Base-by-base conservation (phyloP, 2,888 invertebrate species). In the Drosophila emarginata region DNA sequence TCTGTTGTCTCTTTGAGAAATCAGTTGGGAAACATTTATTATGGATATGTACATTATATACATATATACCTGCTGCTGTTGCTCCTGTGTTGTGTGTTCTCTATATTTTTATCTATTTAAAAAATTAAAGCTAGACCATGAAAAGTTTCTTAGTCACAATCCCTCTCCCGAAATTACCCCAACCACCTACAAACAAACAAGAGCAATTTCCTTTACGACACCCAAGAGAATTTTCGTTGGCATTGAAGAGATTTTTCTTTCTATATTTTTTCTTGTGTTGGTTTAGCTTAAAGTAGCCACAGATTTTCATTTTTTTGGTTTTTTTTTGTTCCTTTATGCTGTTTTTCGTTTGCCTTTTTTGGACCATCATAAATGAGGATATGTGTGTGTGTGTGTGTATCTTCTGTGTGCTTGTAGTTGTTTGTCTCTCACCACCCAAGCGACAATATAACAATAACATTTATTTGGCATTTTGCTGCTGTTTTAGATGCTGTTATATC, bases 401-500 rank as follows among this genome's bases (percentile, higher is more conserved):
- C 9, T 32, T 14, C 32, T 11, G 32, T 64, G 57, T 63, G 54
- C 58, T 40, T 45, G n/a, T 68, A 45, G 53, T 61, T 59, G 60
- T 70, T 74, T 63, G 74, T 63, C 74, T 68, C 81, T 63, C 74
- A 77, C 88, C 90, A 87, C 89, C 87, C 79, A 72, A 87, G 89
- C 89, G 90, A 89, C 89, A 90, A 88, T 89, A 90, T 89, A 90
- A 91, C 90, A 82, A 89, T 90, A 90, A 90, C 89, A 90, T 90
- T 85, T 90, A 90, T 90, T 90, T 90, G 89, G 88, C 85, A 87
- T 86, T 89, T 87, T 87, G 89, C 88, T 88, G 84, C 86, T 90
- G 77, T 84, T 89, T 89, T 90, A 89, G 91, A 88, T 90, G 91
- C 87, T 90, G 88, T 90, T 89, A 91, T 90, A 91, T 91, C 91